Base-by-base conservation (phyloP, 2,113 vertebrate species). In the Meleagris gallopavo region DNA sequence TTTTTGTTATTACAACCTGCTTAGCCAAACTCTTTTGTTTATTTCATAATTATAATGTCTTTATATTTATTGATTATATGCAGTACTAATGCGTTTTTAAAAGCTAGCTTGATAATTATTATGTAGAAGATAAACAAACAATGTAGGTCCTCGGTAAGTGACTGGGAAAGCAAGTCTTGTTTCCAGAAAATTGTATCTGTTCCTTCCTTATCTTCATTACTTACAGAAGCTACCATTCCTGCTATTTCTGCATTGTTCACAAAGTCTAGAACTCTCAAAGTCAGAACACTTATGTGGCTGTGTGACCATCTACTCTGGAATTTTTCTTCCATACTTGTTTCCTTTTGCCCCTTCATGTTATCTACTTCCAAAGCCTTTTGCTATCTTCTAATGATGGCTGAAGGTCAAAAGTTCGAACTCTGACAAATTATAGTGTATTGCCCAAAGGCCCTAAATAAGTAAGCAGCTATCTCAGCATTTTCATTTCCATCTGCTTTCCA, bases 401-500 rank as follows among this genome's bases (percentile, higher is more conserved):
- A 83, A 64, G 82, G 46, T 75, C 46, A 72, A 13, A 85, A 92
- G 86, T 88, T 85, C 64, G 60, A 62, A 64, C 4, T 19, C 11
- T 40, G 69, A 67, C 29, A 86, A 71, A 58, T 81, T 48, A 48
- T 1, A 43, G 4, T 10, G 9, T 57, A 11, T 25, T 81, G 65
- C 40, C 77, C 65, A 83, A 94, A 83, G 55, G 30, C 40, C 57
- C 10, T 54, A 64, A 27, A 40, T 54, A 82, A 76, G 41, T 64
- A 67, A 88, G 40, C 20, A 93, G 74, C 75, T 36, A 16, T 48
- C 46, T 80, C 67, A 46, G 67, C 18, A 5, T 18, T 17, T 74
- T 74, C 67, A 6, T 85, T 82, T 86, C 55, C 52, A 45, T 60
- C 46, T 78, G 20, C 24, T 81, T 97, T 83, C 73, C 34, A 25